Evolutionary conservation across 2,888 invertebrate species (phyloP), one percentile per base, ranked within the genome.

Genomic region (Lasioglossum zephyrum): DNA sequence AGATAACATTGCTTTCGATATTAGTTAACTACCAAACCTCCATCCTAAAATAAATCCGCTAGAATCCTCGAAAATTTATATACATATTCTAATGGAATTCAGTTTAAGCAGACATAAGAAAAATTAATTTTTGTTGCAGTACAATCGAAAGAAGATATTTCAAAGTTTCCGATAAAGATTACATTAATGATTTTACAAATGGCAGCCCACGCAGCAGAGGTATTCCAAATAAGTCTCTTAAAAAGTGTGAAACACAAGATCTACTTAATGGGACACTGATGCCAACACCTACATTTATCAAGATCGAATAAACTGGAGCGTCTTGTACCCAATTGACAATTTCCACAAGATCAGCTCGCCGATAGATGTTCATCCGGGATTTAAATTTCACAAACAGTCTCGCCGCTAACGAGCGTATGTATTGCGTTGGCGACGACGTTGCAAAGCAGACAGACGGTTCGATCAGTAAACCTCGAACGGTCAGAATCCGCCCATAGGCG

Each of bases 381-480:
- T 63, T 63, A 63, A 63, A 63, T 63, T 36, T 63, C 63, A 0
- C 63, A 3, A 79, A 84, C 49, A 53, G 53, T 49, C 79, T 39
- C 18, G 3, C 44, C 22, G 60, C 9, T 49, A 78, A 73, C 57
- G 39, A 57, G 70, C 44, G 18, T 60, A 57, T 31, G 39, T 47
- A 16, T 44, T 36, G 72, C 53, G 63, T 63, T 26, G 31, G 31
- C 63, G 31, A 31, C 18, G 63, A 72, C 72, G 70, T 73, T 82
- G 41, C 66, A 66, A 60, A 57, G 82, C 63, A 8, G 82, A 82
- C 41, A 77, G 66, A 18, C 39, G 72, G 31, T 44, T 39, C 75
- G 44, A 63, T 41, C 47, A 39, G 31, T 80, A 47, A 44, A 22
- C 57, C 11, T 57, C 57, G 66, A 76, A 73, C 79, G 84, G 47